Base-by-base conservation (phyloP, 2,113 vertebrate species). In the Heterocephalus glaber region DNA sequence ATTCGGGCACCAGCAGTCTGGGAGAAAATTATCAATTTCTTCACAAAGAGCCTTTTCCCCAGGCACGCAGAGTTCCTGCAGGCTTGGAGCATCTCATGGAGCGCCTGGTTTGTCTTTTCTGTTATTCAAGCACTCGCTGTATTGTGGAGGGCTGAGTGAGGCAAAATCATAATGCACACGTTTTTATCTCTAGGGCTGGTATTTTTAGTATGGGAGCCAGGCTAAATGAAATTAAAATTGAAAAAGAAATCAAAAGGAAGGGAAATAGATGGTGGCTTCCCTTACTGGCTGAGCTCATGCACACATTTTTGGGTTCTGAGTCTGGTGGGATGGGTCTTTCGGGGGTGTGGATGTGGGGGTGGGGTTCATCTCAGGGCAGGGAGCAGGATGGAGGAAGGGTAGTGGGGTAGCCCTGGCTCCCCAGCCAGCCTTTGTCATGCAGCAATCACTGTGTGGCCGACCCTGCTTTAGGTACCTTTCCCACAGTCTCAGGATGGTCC, bases 141-240 rank as follows among this genome's bases (percentile, higher is more conserved):
- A 66, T 44, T 88, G 54, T 33, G 85, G 85, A 96, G 77, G 54
- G 94, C 66, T 86, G 91, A 94, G 60, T 44, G 20, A 44, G 49
- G 94, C 72, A 76, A 81, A 95, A 30, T 79, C 84, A 44, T 1
- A 13, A 90, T 80, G 86, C 76, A 7, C 2, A n/a, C 3, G 79
- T 88, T 96, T 90, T 94, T 79, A 14, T 86, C 94, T 72, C 47
- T 30, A 47, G 96, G 94, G 56, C 49, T 87, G 4, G 35, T 95
- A 86, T 41, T 96, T 82, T 74, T 87, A 96, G 95, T 11, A 0
- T 41, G 81, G 74, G 2, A 35, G 89, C 44, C 74, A 83, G 76
- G 47, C 47, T 58, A 96, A 95, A 82, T 80, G 94, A 96, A 98
- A 97, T 97, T 66, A 49, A 96, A 92, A 41, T 77, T 47, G 1